Conservation (phyloP, 2,888 invertebrate species). For the Bibio marci region DNA sequence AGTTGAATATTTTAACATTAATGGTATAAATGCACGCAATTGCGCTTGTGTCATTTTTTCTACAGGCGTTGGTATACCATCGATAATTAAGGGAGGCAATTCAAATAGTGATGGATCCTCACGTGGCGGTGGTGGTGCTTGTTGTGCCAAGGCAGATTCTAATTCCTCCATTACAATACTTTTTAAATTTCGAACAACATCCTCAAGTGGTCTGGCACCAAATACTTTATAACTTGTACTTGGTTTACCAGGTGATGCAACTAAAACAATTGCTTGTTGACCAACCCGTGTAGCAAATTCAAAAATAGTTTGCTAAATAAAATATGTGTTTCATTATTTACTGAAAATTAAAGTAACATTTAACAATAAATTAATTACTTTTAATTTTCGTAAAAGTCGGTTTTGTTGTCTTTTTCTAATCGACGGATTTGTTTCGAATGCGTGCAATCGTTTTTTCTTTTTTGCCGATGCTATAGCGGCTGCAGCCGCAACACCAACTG, state of each 20-base stretch:
- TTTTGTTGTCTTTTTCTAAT: conserved; percentile 92
- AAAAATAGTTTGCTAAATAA: conserved; percentile 71
- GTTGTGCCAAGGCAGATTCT: conserved; percentile 82
- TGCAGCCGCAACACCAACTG: conserved; percentile 90
- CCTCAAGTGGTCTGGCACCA: conserved; percentile 91
- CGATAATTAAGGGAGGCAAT: conserved; percentile 88
- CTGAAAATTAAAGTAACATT: no score
- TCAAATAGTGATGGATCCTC: conserved; percentile 91
- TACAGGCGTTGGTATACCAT: conserved; percentile 94
- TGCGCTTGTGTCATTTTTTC: conserved; percentile 99
- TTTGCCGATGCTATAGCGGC: conserved; percentile 92
- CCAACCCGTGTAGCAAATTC: conserved; percentile 95
- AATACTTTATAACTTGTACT: conserved; percentile 93
- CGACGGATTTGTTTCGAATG: conserved; percentile 93
- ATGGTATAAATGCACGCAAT: conserved; percentile 86
- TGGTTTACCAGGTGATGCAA: conserved; percentile 91
- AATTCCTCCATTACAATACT: conserved; percentile 89
- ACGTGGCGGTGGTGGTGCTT: conserved; percentile 59
- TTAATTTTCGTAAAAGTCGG: conserved; percentile 67
- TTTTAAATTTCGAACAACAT: conserved; percentile 81
- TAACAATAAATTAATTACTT: conserved; percentile 40
- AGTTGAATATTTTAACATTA: conserved; percentile 96
- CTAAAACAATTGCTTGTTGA: conserved; percentile 90
- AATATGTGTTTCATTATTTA: no score
- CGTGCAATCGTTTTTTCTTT: conserved; percentile 86